Evolutionary conservation across 2,113 vertebrate species (phyloP), one percentile per base, ranked within the genome.

Genomic region (Saimiri boliviensis): DNA sequence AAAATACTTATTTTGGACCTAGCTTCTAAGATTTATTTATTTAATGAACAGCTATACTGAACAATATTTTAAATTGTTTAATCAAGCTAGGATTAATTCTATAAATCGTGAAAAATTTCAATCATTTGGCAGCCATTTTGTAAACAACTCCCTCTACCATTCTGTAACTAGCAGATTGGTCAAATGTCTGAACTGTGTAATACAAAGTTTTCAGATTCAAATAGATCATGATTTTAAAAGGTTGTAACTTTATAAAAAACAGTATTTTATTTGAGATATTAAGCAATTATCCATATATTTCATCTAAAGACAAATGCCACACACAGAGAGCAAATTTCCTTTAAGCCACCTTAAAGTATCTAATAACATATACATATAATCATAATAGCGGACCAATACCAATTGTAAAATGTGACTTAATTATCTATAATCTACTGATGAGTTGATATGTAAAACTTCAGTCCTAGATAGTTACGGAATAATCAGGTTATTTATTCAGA

Each of bases 61-160:
- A 63, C 81, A 49, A 6, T 89, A 37, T 80, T 88, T 94, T 66
- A 90, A 89, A 73, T 93, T 30, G 13, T 35, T 92, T 94, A 25
- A 94, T 93, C 3, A 49, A 93, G 10, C 40, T 70, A 20, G 1
- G 9, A 11, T 77, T 90, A 40, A 56, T 83, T 94, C 74, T 56
- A 66, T 87, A 91, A 92, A 81, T 79, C 14, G 9, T 45, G 35
- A 92, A 93, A 47, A 52, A 9, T 4, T 32, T 86, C 5, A 49
- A 30, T 84, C n/a, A 70, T 71, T 88, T 54, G 14, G 27, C 14
- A 84, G 11, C 7, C 20, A 9, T 80, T 93, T 76, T 49, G 32
- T 73, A 56, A 95, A 76, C 40, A 79, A 40, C 1, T 94, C 8
- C 63, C 52, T 63, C 12, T 30, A 32, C 32, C 60, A 63, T 63